Base-by-base conservation (phyloP, 1,140 invertebrate genomes). In the Aethina tumida region DNA sequence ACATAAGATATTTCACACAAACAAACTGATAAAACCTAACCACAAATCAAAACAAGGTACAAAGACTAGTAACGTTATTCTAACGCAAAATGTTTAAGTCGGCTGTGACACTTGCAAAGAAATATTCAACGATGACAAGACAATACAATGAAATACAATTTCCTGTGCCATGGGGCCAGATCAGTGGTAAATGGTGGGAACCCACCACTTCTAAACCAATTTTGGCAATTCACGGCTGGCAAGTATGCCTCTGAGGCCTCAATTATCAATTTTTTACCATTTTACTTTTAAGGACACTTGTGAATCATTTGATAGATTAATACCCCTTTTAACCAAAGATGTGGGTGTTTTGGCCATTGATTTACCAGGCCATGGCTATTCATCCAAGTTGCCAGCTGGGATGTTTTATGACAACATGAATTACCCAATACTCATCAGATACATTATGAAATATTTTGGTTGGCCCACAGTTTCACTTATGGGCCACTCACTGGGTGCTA, bases 301-400 rank as follows among this genome's bases (percentile, higher is more conserved):
- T 8, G 78, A 74, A 2, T 75, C 75, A 1, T 86, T 82, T 63
- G 80, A 85, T 56, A 64, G 67, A 1, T 53, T 86, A 6, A 70
- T 74, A 12, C 77, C 78, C 9, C 50, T 76, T 15, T 52, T 86
- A 21, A 64, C 68, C 5, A 51, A 65, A 9, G 59, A 79, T 45
- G 48, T 72, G 2, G 65, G 73, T 4, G 68, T 81, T 39, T 52
- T 85, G 7, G 71, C 77, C 1, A 66, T 84, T 10, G 81, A 84
- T 60, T 69, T 79, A 20, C 79, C 78, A 0, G 79, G 80, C 2
- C 82, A 86, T 61, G 84, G 84, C 2, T 51, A 68, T 3, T 85
- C 81, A 0, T 76, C 75, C 1, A 74, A 73, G 63, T 52, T 73
- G 20, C 79, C 80, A 2, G 40, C 56, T 17, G 83, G 78, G 16